These are phyloP conservation scores for Metalampra italica DNA, from an alignment of 2,888 invertebrate species.

Conservation along the genomic window DNA sequence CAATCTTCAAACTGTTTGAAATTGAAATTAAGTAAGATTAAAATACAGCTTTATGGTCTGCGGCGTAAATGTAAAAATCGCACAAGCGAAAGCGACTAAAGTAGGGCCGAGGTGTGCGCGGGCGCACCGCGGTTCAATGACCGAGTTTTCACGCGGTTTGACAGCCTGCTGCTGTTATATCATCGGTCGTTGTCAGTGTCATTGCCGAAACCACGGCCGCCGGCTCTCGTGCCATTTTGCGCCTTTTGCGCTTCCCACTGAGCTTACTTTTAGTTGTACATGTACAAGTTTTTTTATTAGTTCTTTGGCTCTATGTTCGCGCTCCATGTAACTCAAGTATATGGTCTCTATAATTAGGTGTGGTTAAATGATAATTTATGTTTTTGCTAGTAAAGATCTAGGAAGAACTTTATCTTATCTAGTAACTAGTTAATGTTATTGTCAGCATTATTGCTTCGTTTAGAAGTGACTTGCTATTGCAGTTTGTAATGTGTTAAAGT, in stretches of 20 bases:
- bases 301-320: conserved; percentile 24
- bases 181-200: conserved; percentile 77
- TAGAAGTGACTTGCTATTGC: no score
- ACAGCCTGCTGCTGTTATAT: conserved; percentile 77
- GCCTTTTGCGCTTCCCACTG: conserved; percentile 44
- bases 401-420: neutral
- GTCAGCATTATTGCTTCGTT: no score
- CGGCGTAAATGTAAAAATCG: conserved; percentile 59
- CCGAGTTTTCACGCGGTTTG: conserved; percentile 78
- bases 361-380: neutral
- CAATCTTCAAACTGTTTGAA: conserved; percentile 10
- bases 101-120: conserved; percentile 41
- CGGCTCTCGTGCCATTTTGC: conserved; percentile 49
- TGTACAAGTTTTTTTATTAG: conserved; percentile 6
- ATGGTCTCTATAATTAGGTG: conserved; percentile 2
- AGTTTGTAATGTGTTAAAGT: no score
- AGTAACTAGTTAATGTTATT: neutral
- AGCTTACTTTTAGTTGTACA: conserved; percentile 47
- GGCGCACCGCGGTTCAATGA: conserved; percentile 70
- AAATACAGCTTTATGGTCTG: conserved; percentile 55
- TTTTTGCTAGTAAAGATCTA: neutral
- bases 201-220: conserved; percentile 69
- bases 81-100: conserved; percentile 58
- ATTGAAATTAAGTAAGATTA: conserved; percentile 26
- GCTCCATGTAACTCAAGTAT: conserved; percentile 12